Evolutionary conservation across 2,888 invertebrate genomes (phyloP), one percentile per base, ranked within the genome.

Genomic region (Neria commutata): DNA sequence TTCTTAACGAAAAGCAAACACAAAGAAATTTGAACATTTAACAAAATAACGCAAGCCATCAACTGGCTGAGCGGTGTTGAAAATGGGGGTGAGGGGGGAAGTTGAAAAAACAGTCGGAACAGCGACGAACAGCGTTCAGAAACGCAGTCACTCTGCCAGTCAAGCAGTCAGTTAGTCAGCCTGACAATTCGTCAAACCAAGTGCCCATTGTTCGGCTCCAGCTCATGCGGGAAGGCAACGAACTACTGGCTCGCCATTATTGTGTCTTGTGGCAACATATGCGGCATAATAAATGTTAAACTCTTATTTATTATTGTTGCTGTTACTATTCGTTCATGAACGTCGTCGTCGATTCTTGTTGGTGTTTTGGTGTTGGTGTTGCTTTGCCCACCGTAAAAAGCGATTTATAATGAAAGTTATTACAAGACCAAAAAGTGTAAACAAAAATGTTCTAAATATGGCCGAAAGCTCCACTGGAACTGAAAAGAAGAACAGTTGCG

Each of bases 1-100:
- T 49, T 42, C 33, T 40, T 46, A 58, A 54, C 54, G 24, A 58
- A 60, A 58, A 54, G 61, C 52, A 65, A 42, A 8, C 19, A 17
- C 17, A 42, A 42, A 14, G 6, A 14, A 14, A 4, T 37, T 37
- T 4, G 4, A 37, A 37, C 37, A 14, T 42, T 42, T 42, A 17
- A 42, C 3, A 11, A 42, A 37, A 37, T 4, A 42, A 17, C 17
- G 21, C 42, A 19, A 42, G n/a, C n/a, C n/a, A n/a, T n/a, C 42
- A 29, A 29, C 29, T 8, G 11, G 29, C 11, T 29, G 29, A 29
- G 11, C 29, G 11, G 29, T 8, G 11, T 11, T 29, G 11, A 6
- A 29, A 8, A 29, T n/a, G n/a, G n/a, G n/a, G n/a, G n/a, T n/a
- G n/a, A n/a, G n/a, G n/a, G n/a, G n/a, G n/a, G n/a, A n/a, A n/a